These are phyloP conservation scores for Rhinoptilus africanus DNA, from an alignment of 2,113 vertebrate genomes.

Conservation along the genomic window DNA sequence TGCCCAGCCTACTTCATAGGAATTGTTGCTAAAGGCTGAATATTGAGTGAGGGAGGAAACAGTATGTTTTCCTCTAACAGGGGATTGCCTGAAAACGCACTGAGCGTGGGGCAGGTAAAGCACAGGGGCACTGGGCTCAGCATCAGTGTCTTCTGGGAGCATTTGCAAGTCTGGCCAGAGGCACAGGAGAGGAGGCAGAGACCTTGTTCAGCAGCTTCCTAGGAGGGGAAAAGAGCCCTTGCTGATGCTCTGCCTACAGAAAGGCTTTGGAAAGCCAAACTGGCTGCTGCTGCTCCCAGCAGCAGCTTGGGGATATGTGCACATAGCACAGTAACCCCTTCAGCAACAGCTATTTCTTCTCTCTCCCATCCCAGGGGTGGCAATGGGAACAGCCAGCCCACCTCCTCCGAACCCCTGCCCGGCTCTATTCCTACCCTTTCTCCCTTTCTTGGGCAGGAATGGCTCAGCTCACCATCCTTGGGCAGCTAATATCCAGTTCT, in stretches of 20 bases:
- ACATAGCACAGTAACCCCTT: neutral
- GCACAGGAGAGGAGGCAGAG: neutral
- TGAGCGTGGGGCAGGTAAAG: accelerated
- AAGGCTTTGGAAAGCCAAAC: neutral
- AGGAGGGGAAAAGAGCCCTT: neutral
- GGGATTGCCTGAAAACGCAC: neutral
- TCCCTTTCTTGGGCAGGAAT: neutral
- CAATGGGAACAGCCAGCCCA: neutral
- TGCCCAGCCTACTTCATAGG: neutral
- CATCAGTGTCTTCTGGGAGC: neutral
- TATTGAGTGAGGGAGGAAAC: neutral
- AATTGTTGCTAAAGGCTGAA: neutral
- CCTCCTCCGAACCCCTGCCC: neutral
- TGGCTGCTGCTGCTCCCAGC: neutral
- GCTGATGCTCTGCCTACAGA: neutral
- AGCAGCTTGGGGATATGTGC: accelerated
- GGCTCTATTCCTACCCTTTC: neutral
- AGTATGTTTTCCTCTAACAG: neutral
- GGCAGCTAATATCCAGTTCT: neutral
- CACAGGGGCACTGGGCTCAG: neutral
- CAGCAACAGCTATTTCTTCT: neutral
- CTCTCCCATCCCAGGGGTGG: neutral
- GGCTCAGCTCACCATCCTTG: neutral
- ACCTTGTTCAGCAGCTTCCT: neutral
- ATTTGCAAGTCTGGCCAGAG: neutral